A percentile compares a stretch with the other conserved stretches of the same genome.
Conservation (phyloP, 2,888 invertebrate species). For the Tipula confusa region DNA sequence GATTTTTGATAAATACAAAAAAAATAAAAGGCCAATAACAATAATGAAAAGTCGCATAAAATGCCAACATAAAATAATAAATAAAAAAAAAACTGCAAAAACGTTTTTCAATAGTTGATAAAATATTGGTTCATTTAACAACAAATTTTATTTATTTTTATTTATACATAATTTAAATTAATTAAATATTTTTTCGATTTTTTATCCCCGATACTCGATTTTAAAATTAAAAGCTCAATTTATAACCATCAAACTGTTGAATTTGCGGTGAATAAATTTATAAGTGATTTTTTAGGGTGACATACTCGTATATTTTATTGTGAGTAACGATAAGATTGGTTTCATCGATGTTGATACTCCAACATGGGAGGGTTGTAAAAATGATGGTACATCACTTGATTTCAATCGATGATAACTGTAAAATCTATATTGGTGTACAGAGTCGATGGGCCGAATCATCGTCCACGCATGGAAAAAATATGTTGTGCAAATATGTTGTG, state of each 20-base stretch:
- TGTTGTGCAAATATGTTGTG: too few relatives aligned
- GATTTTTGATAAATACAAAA: neutral
- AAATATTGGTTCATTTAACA: conserved; percentile 25
- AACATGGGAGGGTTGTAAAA: too few relatives aligned
- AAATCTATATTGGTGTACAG: too few relatives aligned
- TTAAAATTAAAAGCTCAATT: neutral
- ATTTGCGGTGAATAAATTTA: neutral
- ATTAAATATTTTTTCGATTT: neutral
- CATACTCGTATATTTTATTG: too few relatives aligned
- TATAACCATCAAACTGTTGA: neutral
- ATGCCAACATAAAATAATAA: too few relatives aligned
- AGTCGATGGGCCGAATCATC: too few relatives aligned
- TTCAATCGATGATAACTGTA: too few relatives aligned
- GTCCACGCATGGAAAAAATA: too few relatives aligned
- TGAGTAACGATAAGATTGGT: too few relatives aligned
- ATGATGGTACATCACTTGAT: too few relatives aligned
- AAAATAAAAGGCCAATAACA: neutral
- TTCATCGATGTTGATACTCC: too few relatives aligned
- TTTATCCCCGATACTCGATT: neutral
- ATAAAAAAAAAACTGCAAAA: too few relatives aligned
- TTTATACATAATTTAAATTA: conserved; percentile 4
- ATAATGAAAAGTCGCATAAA: neutral
- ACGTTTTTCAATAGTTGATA: neutral
- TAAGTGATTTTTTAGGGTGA: neutral
- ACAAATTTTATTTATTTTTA: conserved; percentile 5